Evolutionary conservation across 1,140 invertebrate species (phyloP).

Genomic region (Calliopsis andreniformis): DNA sequence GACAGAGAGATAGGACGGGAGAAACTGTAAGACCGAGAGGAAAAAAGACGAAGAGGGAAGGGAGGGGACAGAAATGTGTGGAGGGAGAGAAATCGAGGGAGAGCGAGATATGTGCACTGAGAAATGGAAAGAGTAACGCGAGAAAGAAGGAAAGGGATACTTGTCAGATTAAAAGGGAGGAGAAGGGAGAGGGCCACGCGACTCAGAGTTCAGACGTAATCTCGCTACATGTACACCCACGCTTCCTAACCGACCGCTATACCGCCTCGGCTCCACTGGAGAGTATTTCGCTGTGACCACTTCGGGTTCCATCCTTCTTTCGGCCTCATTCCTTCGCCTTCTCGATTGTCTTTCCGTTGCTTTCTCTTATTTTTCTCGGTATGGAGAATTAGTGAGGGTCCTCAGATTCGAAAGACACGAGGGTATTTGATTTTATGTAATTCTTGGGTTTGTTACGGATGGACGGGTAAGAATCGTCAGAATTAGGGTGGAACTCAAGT

Average conservation of each 20-base stretch:
- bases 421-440: not conserved
- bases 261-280: constrained; percentile 30
- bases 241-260: constrained; percentile 63
- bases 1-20: not conserved
- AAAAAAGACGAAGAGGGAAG: not conserved
- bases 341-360: not conserved
- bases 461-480: no score
- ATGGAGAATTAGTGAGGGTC: not conserved
- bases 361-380: constrained; percentile 26
- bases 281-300: constrained; percentile 57
- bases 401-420: not conserved
- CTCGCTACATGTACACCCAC: constrained; percentile 74
- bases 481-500: no score
- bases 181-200: constrained; percentile 70
- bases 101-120: constrained; percentile 17
- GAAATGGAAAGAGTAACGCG: constrained; percentile 42
- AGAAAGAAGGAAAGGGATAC: constrained; percentile 13
- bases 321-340: constrained; percentile 48
- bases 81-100: constrained; percentile 46
- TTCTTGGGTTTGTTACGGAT: no score
- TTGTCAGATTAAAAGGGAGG: constrained; percentile 40
- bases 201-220: constrained; percentile 67
- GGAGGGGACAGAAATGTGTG: constrained; percentile 33
- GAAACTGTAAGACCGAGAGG: not conserved
- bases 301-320: constrained; percentile 58